phyloP scores from a whole-genome alignment of 2,113 vertebrate species.

The Corapipo altera region DNA sequence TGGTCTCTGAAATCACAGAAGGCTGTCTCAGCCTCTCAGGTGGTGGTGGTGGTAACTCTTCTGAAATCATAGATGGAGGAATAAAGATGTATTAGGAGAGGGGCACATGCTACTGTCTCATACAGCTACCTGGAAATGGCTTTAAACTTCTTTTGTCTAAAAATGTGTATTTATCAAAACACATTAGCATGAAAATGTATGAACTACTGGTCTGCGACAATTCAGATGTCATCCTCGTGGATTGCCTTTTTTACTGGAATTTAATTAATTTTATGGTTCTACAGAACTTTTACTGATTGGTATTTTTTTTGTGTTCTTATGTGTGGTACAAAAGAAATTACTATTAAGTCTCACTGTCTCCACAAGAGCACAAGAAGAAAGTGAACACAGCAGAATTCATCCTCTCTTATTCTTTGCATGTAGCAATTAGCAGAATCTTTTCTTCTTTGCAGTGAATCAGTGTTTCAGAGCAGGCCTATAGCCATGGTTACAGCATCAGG shows the following conservation, averaged over 20 bases:
- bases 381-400: not conserved
- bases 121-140: not conserved
- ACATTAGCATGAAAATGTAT: not conserved
- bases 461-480: not conserved
- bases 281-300: not conserved
- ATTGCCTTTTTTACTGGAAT: not conserved
- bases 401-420: not conserved
- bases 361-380: not conserved
- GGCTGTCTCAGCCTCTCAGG: too few species aligned
- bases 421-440: rapidly evolving
- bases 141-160: not conserved
- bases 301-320: not conserved
- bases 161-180: not conserved
- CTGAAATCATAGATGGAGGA: not conserved
- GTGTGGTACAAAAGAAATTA: not conserved
- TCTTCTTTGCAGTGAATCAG: rapidly evolving
- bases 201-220: not conserved
- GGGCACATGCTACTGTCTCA: not conserved
- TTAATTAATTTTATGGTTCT: not conserved
- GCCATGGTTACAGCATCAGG: not conserved
- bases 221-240: not conserved
- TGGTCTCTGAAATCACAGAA: not conserved
- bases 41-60: not conserved
- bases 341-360: not conserved
- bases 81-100: not conserved